Evolutionary conservation across 2,888 invertebrate species (phyloP), one percentile per base, ranked within the genome.

Genomic region (Diarsia brunnea): DNA sequence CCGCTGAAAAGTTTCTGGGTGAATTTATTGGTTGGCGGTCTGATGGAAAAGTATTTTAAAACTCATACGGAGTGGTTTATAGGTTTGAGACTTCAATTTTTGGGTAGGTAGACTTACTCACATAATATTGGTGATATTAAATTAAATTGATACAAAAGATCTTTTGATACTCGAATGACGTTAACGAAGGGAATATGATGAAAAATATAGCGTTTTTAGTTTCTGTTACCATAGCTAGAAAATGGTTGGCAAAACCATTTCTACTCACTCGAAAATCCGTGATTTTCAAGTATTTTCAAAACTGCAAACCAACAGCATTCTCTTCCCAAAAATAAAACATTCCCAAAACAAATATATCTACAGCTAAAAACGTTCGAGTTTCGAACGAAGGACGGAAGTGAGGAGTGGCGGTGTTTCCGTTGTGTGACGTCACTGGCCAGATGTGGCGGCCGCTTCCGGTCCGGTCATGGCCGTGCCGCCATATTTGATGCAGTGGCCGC

Each of bases 391-490:
- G 70, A 70, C 84, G 88, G 86, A 85, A 75, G 88, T 73, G 88
- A 87, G 86, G 90, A 89, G 89, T 89, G 90, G 85, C 88, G 88
- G 88, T 87, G 88, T 87, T 90, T 94, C 94, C 94, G 89, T 86
- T 81, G 72, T 74, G 89, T 89, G 90, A 90, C 92, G 92, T 91
- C 91, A 91, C 79, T 77, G 89, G 89, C 91, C 94, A 93, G 93
- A 94, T 93, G 94, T 91, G 91, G 88, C 91, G 86, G 83, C 83
- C 87, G 82, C 89, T 91, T 94, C 94, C 94, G 93, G 90, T 38
- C 74, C 87, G 84, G 88, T 84, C 87, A 82, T 75, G 80, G 82
- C 76, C 88, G 82, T 68, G 24, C 75, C 78, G 64, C 82, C 76
- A 85, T 87, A 86, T 88, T 86, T 83, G 82, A 82, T 80, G 79